Base-by-base conservation (phyloP, 2,888 invertebrate genomes). In the Antitype chi region DNA sequence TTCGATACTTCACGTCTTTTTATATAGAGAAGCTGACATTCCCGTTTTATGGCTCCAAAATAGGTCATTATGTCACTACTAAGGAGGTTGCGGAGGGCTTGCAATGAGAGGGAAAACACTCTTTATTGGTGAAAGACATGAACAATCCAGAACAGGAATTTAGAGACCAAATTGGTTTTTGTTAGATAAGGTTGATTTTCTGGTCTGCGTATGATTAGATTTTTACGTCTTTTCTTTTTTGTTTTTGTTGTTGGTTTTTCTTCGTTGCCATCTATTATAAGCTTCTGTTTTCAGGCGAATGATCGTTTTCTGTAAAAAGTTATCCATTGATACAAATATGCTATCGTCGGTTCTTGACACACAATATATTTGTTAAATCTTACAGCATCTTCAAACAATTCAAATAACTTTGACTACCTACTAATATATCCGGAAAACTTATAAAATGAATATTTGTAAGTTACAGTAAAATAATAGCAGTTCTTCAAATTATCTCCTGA, bases 41-140 rank as follows among this genome's bases (percentile, higher is more conserved):
- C 59, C 38, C 71, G 43, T 75, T 86, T 84, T 86, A 86, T 77
- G 70, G 66, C 70, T 67, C 32, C 73, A 74, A 78, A 81, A 80
- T 84, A 80, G 78, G 81, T 75, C 76, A 81, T 82, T 80, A 82
- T 78, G 78, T 80, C 77, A 76, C 80, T 75, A 81, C 66, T 75
- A 38, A 66, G 73, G 70, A 60, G 71, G 74, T 47, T 81, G 55
- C 32, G 28, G 59, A 74, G 76, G 57, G 74, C 59, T 63, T 55
- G 53, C 60, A 68, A 17, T 15, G 69, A 28, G 53, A 75, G 57
- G 74, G 64, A 66, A 70, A 70, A 83, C 47, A 64, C 38, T 52
- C 60, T 55, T n/a, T 72, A 67, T 72, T 70, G 53, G 74, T 15
- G 55, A 55, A 47, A 38, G 23, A 69, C 69, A 57, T 62, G 32